Evolutionary conservation across 2,113 vertebrate species (phyloP), one percentile per base, ranked within the genome.

Genomic region (Leptosomus discolor): DNA sequence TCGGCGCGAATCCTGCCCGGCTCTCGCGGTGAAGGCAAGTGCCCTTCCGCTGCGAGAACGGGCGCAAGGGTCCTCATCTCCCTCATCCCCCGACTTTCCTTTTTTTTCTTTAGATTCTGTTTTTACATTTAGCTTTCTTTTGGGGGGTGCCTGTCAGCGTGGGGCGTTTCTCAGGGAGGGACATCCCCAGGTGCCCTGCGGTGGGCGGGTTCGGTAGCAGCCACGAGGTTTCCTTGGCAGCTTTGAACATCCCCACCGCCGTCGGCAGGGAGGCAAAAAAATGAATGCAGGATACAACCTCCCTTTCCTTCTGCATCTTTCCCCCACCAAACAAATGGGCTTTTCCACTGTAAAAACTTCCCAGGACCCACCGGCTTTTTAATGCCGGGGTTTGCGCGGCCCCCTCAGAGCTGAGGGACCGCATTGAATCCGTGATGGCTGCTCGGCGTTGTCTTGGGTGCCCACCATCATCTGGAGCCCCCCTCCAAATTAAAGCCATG

Each of bases 261-360:
- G n/a, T n/a, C n/a, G n/a, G n/a, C n/a, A n/a, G n/a, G n/a, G n/a
- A n/a, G n/a, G n/a, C n/a, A n/a, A n/a, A n/a, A n/a, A n/a, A n/a
- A n/a, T n/a, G n/a, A n/a, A n/a, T n/a, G n/a, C n/a, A n/a, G n/a
- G 36, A 7, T 26, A 2, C 56, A 15, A 8, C 11, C 3, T 0
- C 24, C 27, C 11, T 19, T 41, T 32, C 26, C 54, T 54, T 76
- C 85, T 20, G 22, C 8, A 0, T 27, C 51, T 45, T 30, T 27
- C 18, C 46, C 57, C 53, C 48, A 8, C 22, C 56, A 4, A 36
- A 41, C 4, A 53, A 48, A 48, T 3, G 1, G 1, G 3, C 5
- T 81, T 81, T 77, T 18, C 81, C 1, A 4, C 53, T 14, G 24
- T 15, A 11, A 60, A 81, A 86, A 43, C 76, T 34, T 67, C 34